Evolutionary conservation across 2,888 invertebrate genomes (phyloP), one percentile per base, ranked within the genome.

Genomic region (Phortica magna): DNA sequence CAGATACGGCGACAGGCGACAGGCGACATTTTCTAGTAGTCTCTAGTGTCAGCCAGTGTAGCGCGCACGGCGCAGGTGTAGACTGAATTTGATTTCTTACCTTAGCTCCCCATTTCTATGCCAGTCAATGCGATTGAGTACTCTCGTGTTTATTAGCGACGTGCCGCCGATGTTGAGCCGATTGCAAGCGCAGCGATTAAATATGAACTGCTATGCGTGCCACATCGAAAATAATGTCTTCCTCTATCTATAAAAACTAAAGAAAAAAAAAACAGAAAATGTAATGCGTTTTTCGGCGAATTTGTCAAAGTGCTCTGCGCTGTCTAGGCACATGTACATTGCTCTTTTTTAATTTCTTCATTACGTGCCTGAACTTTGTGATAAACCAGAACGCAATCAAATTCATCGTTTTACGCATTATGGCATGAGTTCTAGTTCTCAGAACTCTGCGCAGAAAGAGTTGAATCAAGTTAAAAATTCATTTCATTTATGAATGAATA

Each of bases 81-180:
- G 22, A 72, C 71, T 72, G 42, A 72, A 72, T 72, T 72, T 55
- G 55, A 72, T 72, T 22, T n/a, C 22, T 39, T 39, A 53, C 22
- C 4, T 39, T 64, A 10, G 3, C 1, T 2, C 19, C 9, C 1
- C 3, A 39, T 10, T 22, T 9, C 22, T 61, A 22, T 10, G 19
- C n/a, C 10, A 17, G 2, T 5, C 9, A 43, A 48, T 43, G 1
- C 39, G 67, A 39, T 42, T 14, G 17, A 53, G 14, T 53, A 55
- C 57, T 22, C 71, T 7, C 10, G 31, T 55, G 55, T 72, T 72
- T 72, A 72, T 72, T 53, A 55, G 48, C 39, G n/a, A 22, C 71
- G 71, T 72, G 71, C 53, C 55, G 1, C 2, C 39, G 71, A 72
- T 72, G 53, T n/a, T 39, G n/a, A 39, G 19, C 39, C 22, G 71